Evolutionary conservation across 2,888 invertebrate genomes (phyloP).

Genomic region (Clusia tigrina): DNA sequence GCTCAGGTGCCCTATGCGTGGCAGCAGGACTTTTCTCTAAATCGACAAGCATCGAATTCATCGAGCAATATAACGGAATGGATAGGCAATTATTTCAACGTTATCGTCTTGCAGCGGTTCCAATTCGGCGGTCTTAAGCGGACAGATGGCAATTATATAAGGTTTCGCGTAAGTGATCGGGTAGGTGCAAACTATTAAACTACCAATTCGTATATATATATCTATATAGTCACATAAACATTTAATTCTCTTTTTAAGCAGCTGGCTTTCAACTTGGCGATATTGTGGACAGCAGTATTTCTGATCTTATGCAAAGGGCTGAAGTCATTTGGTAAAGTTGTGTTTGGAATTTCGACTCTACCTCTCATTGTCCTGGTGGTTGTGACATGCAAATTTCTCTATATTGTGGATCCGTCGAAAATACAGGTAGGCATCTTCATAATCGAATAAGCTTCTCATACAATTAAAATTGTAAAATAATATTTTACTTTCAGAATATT

Average conservation of each 20-base stretch:
- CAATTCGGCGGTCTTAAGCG: constrained; percentile 62
- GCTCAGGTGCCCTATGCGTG: constrained; percentile 44
- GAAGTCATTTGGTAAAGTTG: constrained; percentile 66
- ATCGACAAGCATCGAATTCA: constrained; percentile 66
- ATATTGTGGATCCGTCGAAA: constrained; percentile 52
- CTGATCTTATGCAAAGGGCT: constrained; percentile 87
- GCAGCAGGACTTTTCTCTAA: constrained; percentile 65
- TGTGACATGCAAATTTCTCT: constrained; percentile 54
- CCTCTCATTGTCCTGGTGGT: constrained; percentile 75
- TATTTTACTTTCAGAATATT: constrained; percentile 67
- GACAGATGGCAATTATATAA: constrained; percentile 52
- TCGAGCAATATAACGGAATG: constrained; percentile 77
- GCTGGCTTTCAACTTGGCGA: constrained; percentile 87
- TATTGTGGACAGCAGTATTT: constrained; percentile 90
- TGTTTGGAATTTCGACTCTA: constrained; percentile 79
- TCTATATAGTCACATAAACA: constrained; percentile 13
- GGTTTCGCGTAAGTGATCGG: constrained; percentile 60
- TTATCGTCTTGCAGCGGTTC: constrained; percentile 74
- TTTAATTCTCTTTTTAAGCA: constrained; percentile 69
- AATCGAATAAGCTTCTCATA: background rate
- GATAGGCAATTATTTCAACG: constrained; percentile 85
- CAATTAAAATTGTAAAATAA: background rate
- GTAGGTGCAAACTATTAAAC: constrained; percentile 43
- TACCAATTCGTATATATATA: too few relatives aligned
- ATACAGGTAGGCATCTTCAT: constrained; percentile 52